A percentile compares a stretch with the other conserved stretches of the same genome.
Evolutionary conservation across 2,888 invertebrate species (phyloP).

Genomic region (Maniola hyperantus): DNA sequence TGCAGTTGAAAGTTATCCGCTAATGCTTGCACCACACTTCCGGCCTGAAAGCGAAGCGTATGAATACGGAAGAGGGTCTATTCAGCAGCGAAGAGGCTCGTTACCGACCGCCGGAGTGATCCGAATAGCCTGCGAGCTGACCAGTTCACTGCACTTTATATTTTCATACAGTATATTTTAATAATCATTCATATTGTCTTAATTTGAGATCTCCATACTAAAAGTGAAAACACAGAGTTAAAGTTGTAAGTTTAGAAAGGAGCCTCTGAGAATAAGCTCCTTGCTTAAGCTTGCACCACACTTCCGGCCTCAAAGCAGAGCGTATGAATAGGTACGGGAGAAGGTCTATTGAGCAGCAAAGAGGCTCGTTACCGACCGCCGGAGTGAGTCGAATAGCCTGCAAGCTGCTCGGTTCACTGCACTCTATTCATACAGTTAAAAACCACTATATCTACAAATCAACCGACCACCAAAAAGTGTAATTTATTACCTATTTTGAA

Average conservation of each 20-base stretch:
- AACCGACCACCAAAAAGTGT: too few species aligned
- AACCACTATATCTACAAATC: too few species aligned
- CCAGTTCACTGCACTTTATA: constrained; percentile 20
- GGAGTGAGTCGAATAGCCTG: constrained; percentile 58
- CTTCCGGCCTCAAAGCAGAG: constrained; percentile 37
- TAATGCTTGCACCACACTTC: constrained; percentile 14
- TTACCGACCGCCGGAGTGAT: constrained; percentile 53
- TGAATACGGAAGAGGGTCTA: constrained; percentile 72
- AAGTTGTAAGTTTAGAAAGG: too few species aligned
- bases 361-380: constrained; percentile 63
- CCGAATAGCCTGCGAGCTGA: constrained; percentile 57
- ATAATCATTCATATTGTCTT: too few species aligned
- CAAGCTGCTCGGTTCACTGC: constrained; percentile 20
- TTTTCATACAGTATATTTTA: neutral
- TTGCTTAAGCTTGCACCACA: constrained; percentile 17
- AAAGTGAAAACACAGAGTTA: too few species aligned
- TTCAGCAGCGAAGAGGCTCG: constrained; percentile 66
- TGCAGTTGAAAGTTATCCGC: neutral
- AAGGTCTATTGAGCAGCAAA: constrained; percentile 66
- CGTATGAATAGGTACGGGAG: constrained; percentile 72
- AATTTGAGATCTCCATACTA: too few species aligned
- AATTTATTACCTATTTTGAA: too few species aligned
- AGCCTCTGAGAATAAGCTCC: too few species aligned
- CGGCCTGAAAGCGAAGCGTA: constrained; percentile 47
- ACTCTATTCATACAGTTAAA: too few species aligned